Evolutionary conservation across 2,797 vertebrate genomes (phyloP).

Genomic region (Hemitrygon akajei): DNA sequence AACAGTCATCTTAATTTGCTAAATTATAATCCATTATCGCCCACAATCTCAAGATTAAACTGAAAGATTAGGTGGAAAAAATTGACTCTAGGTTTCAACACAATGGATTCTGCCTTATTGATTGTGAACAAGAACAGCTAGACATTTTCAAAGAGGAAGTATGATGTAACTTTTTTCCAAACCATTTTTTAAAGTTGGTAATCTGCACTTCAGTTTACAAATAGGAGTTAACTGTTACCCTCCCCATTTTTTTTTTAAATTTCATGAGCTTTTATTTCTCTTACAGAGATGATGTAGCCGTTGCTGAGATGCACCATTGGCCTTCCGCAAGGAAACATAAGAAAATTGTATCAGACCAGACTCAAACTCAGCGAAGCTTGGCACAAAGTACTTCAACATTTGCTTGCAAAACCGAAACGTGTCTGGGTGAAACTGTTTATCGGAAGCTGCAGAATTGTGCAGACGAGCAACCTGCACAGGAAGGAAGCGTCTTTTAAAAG

Average conservation of each 20-base stretch:
- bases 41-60: background rate
- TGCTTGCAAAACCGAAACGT: background rate
- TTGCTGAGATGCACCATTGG: background rate
- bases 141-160: background rate
- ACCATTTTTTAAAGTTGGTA: background rate
- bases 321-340: background rate
- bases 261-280: background rate
- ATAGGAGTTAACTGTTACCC: background rate
- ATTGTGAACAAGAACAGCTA: background rate
- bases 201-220: background rate
- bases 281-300: conserved; percentile 18
- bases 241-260: too few species aligned
- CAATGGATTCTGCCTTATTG: background rate
- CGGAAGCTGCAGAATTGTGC: background rate
- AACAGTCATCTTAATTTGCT: background rate
- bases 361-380: background rate
- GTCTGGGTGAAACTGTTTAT: background rate
- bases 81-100: too few species aligned
- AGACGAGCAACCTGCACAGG: background rate
- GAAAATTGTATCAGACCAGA: background rate
- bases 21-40: background rate
- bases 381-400: background rate
- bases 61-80: background rate
- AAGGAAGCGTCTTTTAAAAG: background rate
- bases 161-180: background rate